phyloP scores from a whole-genome alignment of 2,797 vertebrate genomes.

The Pseudotriccus pelzelni region DNA sequence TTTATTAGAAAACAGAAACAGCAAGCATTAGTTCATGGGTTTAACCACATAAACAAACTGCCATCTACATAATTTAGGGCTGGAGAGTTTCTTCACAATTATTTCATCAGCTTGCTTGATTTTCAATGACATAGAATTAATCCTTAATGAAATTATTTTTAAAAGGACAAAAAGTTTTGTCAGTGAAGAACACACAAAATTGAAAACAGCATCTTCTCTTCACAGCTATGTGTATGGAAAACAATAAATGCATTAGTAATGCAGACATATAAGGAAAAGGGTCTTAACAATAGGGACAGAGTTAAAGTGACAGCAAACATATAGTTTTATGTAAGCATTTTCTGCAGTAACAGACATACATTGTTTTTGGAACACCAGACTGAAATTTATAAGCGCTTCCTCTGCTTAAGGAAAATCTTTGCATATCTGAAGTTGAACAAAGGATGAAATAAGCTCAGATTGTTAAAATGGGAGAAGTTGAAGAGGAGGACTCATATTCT shows the following conservation, averaged over 20 bases:
- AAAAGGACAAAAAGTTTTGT: neutral
- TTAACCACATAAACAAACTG: neutral
- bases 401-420: neutral
- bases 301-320: neutral
- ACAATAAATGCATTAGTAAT: neutral
- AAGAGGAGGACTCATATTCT: neutral
- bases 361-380: rapidly evolving
- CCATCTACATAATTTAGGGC: neutral
- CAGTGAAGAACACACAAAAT: neutral
- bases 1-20: neutral
- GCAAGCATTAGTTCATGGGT: neutral
- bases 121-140: neutral
- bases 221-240: neutral
- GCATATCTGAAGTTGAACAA: neutral
- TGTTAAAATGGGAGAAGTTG: neutral
- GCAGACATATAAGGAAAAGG: neutral
- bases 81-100: neutral
- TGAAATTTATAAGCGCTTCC: neutral
- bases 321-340: neutral
- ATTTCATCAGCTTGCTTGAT: neutral
- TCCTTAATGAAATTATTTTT: neutral
- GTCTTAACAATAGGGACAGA: neutral
- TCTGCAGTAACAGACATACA: neutral
- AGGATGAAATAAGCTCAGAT: neutral
- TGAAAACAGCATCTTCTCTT: neutral